Base-by-base conservation (phyloP, 2,113 vertebrate genomes). In the Xiphophorus couchianus region DNA sequence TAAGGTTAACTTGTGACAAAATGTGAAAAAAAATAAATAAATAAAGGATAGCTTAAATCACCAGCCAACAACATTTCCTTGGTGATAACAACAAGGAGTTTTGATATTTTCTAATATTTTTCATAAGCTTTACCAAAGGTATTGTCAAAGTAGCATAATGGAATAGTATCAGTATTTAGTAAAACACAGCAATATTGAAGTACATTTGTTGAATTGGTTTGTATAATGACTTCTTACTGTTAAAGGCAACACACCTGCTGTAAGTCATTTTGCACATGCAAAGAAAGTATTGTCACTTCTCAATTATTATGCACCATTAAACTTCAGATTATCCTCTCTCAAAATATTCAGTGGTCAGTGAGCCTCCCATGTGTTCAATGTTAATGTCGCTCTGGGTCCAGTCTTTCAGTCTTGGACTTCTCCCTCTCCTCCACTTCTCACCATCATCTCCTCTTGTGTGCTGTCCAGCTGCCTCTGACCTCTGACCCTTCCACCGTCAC, bases 401-500 rank as follows among this genome's bases (percentile, higher is more conserved):
- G 83, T 86, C 85, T 83, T 80, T 78, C 83, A 84, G 81, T 84
- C 85, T 75, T 84, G 91, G 86, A 77, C 58, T 51, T 61, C 44
- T 76, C 83, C 81, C 80, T 75, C 81, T 33, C 77, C 84, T 81
- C 61, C 77, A 92, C 93, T 94, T 94, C 93, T 93, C 93, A 94
- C 92, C 93, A 89, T 91, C 88, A 48, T 90, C 87, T 88, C 83
- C 92, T 92, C 94, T 93, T 95, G 86, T 94, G 90, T 92, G 92
- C 93, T 94, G 94, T 93, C 94, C 94, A 94, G 94, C 94, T 95
- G 93, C 74, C 89, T 88, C 90, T 90, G 92, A 93, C 93, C 92
- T 88, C 77, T 89, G 92, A 91, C 92, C 89, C 81, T 61, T 77
- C 90, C 74, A 90, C 89, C 92, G 92, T 94, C 87, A 94, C 93